Percentiles rank a stretch among this genome's conserved stretches.
Conservation (phyloP, 1,140 invertebrate genomes). For the Eumaeus atala region DNA sequence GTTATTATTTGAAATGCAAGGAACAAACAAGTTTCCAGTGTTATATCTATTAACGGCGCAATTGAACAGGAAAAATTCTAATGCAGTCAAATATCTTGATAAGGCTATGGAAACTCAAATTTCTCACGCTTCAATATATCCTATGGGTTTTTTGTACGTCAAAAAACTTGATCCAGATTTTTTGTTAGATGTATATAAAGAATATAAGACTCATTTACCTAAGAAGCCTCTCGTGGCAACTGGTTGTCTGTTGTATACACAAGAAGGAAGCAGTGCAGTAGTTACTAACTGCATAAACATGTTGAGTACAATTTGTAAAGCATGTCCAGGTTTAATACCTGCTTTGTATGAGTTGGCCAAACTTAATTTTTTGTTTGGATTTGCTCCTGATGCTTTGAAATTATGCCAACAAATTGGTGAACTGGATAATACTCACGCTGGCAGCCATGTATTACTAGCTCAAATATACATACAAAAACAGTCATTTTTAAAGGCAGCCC, state of each 20-base stretch:
- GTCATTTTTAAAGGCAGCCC: conserved; percentile 85
- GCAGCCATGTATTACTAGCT: conserved; percentile 91
- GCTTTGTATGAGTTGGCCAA: conserved; percentile 86
- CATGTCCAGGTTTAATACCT: conserved; percentile 87
- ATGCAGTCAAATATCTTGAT: conserved; percentile 79
- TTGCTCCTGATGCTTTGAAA: conserved; percentile 78
- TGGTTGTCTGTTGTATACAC: conserved; percentile 57
- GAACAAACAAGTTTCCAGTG: conserved; percentile 76
- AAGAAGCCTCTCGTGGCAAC: conserved; percentile 74
- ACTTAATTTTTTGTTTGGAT: conserved; percentile 86
- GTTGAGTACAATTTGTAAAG: conserved; percentile 83
- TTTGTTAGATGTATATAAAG: conserved; percentile 84
- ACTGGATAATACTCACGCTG: conserved; percentile 84
- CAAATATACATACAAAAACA: conserved; percentile 86
- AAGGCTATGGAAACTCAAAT: conserved; percentile 83
- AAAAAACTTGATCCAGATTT: conserved; percentile 89
- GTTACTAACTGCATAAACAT: conserved; percentile 76
- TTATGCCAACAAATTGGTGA: conserved; percentile 85
- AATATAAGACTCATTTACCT: conserved; percentile 85
- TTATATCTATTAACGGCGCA: conserved; percentile 83
- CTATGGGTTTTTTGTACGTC: conserved; percentile 86
- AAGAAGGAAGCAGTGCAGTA: conserved; percentile 59
- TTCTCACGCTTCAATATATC: conserved; percentile 75
- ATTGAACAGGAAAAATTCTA: conserved; percentile 76
- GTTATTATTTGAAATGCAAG: conserved; percentile 88